Evolutionary conservation across 35 echinoderm and acorn worm genomes (phyloP).

Genomic region (Lytechinus pictus): DNA sequence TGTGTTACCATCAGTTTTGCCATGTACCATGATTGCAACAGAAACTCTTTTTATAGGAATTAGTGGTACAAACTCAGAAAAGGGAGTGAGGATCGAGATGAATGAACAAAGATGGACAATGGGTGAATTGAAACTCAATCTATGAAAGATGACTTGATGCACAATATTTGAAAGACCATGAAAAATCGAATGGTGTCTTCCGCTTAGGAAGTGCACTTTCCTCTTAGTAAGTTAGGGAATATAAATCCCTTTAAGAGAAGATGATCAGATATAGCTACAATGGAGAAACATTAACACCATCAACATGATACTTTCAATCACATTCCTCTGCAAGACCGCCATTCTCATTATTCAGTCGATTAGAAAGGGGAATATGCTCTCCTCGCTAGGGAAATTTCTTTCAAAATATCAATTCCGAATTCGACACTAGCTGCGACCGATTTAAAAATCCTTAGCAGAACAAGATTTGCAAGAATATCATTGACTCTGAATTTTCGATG

Average conservation of each 20-base stretch:
- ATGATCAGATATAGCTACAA: not conserved
- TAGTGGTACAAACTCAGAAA: not conserved
- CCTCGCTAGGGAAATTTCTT: not conserved
- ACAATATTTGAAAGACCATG: not conserved
- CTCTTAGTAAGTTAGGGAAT: not conserved
- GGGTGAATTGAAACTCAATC: not conserved
- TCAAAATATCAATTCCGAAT: conserved; percentile 19
- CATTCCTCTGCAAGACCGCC: not conserved
- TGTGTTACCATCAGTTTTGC: no score
- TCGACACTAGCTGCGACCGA: not conserved
- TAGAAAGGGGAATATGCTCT: not conserved
- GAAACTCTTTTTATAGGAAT: not conserved
- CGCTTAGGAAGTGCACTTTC: not conserved
- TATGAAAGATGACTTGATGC: not conserved
- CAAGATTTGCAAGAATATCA: not conserved
- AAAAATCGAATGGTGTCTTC: not conserved
- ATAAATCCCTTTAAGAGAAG: not conserved
- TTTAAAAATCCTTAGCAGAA: not conserved
- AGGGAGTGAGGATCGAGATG: no score
- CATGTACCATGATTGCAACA: not conserved
- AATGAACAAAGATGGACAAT: no score
- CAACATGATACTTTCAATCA: not conserved
- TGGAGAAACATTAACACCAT: not conserved
- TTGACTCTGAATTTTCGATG: not conserved
- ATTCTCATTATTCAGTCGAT: not conserved